Base-by-base conservation (phyloP, 2,888 invertebrate species). In the Ligdia adustata region DNA sequence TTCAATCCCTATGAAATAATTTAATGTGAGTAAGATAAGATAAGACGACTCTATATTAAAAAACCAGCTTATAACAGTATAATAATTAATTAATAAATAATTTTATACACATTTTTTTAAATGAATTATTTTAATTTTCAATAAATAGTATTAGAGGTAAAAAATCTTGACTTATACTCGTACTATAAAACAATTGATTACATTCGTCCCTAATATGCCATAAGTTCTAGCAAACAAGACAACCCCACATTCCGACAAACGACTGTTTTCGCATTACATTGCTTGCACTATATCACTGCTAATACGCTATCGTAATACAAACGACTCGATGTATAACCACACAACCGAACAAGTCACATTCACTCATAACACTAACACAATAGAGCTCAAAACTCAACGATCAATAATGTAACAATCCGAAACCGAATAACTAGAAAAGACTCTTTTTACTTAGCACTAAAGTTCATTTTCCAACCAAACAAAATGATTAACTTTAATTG, bases 271-370 rank as follows among this genome's bases (percentile, higher is more conserved):
- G 16, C 35, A 26, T 20, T 15, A 44, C 49, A 44, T 53, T 38
- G 41, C 55, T 40, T 9, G 33, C 47, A 42, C 29, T 39, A 42
- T 33, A 44, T 38, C 37, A 26, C 34, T 22, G n/a, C 14, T 44
- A 26, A 9, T 18, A 28, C 24, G 41, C 29, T 32, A 41, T 44
- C 24, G 45, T 45, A 41, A 46, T 39, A 52, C 46, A 37, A 37
- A 52, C 46, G 26, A 32, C 28, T 33, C 42, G 52, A 51, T 56
- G 53, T 57, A 57, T 52, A 57, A n/a, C 46, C 11, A 28, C 11
- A 28, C 16, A 28, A 12, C 4, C 4, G 20, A 9, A 5, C 9
- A 24, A 24, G 12, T 31, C 2, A 44, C 4, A 29, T 22, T 13
- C 31, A 31, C 7, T 16, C 11, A 7, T 22, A 34, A 6, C 9